Evolutionary conservation across 2,797 vertebrate species (phyloP), one percentile per base, ranked within the genome.

Genomic region (Enteromius radiatus): DNA sequence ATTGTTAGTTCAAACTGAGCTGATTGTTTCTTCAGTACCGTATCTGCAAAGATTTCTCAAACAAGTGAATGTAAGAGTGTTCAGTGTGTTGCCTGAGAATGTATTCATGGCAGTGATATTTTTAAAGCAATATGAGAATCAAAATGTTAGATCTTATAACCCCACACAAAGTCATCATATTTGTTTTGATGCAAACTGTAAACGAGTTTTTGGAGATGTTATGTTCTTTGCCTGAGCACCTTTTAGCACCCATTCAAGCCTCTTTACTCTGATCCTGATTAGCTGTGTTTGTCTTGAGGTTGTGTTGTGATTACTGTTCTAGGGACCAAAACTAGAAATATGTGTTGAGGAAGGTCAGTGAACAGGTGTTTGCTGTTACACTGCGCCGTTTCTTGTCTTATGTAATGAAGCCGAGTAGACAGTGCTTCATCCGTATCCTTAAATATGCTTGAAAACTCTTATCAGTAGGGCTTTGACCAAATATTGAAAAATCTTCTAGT

Each of bases 251-350:
- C 49, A 4, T 77, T 47, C 49, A 76, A 59, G 81, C 81, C 75
- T 83, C 65, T 47, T 89, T 78, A 81, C 81, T 87, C 86, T 84
- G 85, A 91, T 88, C 86, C 84, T 85, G 86, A 92, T 88, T 89
- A 84, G 90, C 91, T 86, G 90, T 92, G 95, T 96, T 94, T 95
- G 94, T 95, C 94, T 95, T 95, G 93, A 92, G 93, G 92, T 94
- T 94, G 92, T 93, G 92, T 94, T 91, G 93, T 94, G 92, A 91
- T 94, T 94, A 86, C 95, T 94, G 88, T 91, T 91, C 78, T 92
- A 91, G 95, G 94, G 95, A 96, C 95, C 92, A 92, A 94, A 95
- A 91, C 89, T 78, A 89, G 86, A 94, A 90, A 91, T 81, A 89
- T 89, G 88, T 90, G 92, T 92, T 88, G 88, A 88, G 65, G 82